phyloP scores from a whole-genome alignment of 1,140 invertebrate species.

The Lethocerus indicus region DNA sequence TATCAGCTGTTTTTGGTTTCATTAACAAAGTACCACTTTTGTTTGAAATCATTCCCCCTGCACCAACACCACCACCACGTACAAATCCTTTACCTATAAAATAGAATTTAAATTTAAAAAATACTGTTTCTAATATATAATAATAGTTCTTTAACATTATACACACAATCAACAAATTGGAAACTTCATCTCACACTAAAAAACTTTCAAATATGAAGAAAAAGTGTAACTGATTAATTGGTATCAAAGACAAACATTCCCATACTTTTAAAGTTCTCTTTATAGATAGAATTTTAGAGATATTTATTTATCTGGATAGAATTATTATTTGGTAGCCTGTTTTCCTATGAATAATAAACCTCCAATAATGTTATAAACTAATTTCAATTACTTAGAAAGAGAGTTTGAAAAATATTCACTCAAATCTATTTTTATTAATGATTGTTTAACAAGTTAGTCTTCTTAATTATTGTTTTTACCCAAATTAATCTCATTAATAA shows the following conservation, averaged over 20 bases:
- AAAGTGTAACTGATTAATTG: too few relatives aligned
- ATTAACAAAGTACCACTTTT: slow-evolving; percentile 12
- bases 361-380: background rate
- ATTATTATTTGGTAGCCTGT: too few relatives aligned
- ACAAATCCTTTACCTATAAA: background rate
- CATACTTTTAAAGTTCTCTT: too few relatives aligned
- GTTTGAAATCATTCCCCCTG: slow-evolving; percentile 7
- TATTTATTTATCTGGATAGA: too few relatives aligned
- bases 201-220: too few relatives aligned
- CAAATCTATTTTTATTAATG: background rate
- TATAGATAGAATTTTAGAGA: too few relatives aligned
- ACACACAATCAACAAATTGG: too few relatives aligned
- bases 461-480: background rate
- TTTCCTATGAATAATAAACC: background rate
- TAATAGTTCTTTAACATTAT: too few relatives aligned
- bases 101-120: too few relatives aligned
- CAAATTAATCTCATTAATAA: background rate
- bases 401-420: background rate
- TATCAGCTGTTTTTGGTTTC: slow-evolving; percentile 3
- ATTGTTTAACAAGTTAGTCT: background rate
- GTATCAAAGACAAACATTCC: too few relatives aligned
- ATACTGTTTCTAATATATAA: too few relatives aligned
- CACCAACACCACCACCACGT: background rate
- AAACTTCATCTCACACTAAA: too few relatives aligned
- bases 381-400: background rate